Evolutionary conservation across 2,113 vertebrate genomes (phyloP).

Genomic region (pig (Sus scrofa)): T2T-Sscrofa CM000813.6:4279501-4280000

Average conservation of each 20-base stretch:
- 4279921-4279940: background rate
- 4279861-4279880: background rate
- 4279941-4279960: background rate
- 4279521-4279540: background rate
- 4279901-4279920: no score
- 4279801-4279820: accelerated
- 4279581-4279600: background rate
- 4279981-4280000: accelerated
- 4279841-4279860: no score
- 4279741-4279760: background rate
- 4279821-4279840: background rate
- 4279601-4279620: accelerated
- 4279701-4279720: background rate
- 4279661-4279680: background rate
- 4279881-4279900: background rate
- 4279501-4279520: background rate
- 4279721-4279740: background rate
- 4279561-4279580: background rate
- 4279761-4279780: background rate
- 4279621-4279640: no score
- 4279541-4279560: background rate
- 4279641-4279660: background rate
- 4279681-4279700: background rate
- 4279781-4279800: background rate
- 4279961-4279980: background rate